Percentiles rank a stretch among this genome's conserved stretches.
phyloP scores from a whole-genome alignment of 2,888 invertebrate genomes.

The Nineta flava region DNA sequence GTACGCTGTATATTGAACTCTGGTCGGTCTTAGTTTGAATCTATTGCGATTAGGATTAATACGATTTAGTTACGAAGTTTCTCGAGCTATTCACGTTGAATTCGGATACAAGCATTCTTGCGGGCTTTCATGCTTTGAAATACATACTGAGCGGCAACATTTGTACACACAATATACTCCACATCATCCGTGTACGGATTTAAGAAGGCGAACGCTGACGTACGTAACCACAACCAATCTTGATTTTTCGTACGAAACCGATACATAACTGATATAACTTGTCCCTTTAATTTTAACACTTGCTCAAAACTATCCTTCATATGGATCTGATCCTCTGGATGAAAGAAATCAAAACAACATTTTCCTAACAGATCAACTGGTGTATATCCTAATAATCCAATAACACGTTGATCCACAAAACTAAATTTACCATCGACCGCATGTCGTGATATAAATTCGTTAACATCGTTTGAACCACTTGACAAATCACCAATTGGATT shows the following conservation, averaged over 20 bases:
- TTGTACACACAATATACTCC: slow-evolving; percentile 92
- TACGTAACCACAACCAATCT: slow-evolving; percentile 82
- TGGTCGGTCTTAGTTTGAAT: no score
- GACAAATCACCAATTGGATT: slow-evolving; percentile 75
- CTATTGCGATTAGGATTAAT: no score
- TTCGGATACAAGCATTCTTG: no score
- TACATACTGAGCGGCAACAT: slow-evolving; percentile 62
- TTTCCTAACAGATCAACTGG: slow-evolving; percentile 83
- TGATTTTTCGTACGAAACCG: slow-evolving; percentile 77
- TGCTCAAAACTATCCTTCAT: slow-evolving; percentile 91
- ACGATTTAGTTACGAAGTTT: no score
- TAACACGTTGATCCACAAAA: slow-evolving; percentile 87
- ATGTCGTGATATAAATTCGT: slow-evolving; percentile 87
- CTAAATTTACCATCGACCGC: slow-evolving; percentile 87
- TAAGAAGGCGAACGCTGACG: slow-evolving; percentile 83
- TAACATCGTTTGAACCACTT: slow-evolving; percentile 43
- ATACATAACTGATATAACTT: slow-evolving; percentile 81
- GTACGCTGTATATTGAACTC: no score
- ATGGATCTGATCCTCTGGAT: slow-evolving; percentile 81
- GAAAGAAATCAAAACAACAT: slow-evolving; percentile 84
- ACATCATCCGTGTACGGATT: slow-evolving; percentile 93
- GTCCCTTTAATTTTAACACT: slow-evolving; percentile 82
- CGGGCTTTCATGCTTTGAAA: no score
- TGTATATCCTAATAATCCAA: slow-evolving; percentile 70
- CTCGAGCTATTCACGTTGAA: no score